Percentiles rank a stretch among this genome's conserved stretches.
These are phyloP conservation scores for Rhingia campestris DNA, from an alignment of 2,888 invertebrate genomes.

Conservation along the genomic window DNA sequence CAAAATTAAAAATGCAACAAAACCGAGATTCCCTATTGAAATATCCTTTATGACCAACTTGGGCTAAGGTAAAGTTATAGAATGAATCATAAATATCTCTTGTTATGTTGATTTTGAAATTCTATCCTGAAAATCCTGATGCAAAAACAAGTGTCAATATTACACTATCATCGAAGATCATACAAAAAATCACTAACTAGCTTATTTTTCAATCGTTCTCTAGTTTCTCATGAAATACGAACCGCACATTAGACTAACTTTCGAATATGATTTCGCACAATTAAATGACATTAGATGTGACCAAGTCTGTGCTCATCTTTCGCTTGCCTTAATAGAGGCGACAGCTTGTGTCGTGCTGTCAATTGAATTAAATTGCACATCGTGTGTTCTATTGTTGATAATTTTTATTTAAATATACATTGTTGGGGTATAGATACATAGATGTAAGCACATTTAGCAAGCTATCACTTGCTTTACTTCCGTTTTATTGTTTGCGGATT, in stretches of 20 bases:
- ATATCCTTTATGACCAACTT: too few relatives aligned
- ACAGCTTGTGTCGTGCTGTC: conserved; percentile 21
- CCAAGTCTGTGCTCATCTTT: conserved; percentile 24
- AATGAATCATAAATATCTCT: too few relatives aligned
- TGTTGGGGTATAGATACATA: background rate
- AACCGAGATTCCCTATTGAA: too few relatives aligned
- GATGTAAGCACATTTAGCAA: conserved; percentile 38
- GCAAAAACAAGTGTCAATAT: background rate
- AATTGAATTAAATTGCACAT: conserved; percentile 47
- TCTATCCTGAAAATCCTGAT: too few relatives aligned
- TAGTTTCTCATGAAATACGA: conserved; percentile 62
- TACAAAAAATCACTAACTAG: background rate
- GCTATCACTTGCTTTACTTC: conserved; percentile 40
- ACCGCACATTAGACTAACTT: conserved; percentile 37
- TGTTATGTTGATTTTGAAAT: too few relatives aligned
- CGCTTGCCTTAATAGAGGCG: background rate
- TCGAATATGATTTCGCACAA: too few relatives aligned
- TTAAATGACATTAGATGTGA: conserved; percentile 3
- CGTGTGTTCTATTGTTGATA: conserved; percentile 38
- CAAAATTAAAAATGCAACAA: too few relatives aligned
- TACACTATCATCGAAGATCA: conserved; percentile 30
- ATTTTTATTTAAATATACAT: conserved; percentile 19
- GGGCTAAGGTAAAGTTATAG: too few relatives aligned
- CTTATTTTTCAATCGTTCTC: background rate
- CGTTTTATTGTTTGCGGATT: conserved; percentile 53